Conservation (phyloP, 1,140 invertebrate species). For the Drosophila sturtevanti region DNA sequence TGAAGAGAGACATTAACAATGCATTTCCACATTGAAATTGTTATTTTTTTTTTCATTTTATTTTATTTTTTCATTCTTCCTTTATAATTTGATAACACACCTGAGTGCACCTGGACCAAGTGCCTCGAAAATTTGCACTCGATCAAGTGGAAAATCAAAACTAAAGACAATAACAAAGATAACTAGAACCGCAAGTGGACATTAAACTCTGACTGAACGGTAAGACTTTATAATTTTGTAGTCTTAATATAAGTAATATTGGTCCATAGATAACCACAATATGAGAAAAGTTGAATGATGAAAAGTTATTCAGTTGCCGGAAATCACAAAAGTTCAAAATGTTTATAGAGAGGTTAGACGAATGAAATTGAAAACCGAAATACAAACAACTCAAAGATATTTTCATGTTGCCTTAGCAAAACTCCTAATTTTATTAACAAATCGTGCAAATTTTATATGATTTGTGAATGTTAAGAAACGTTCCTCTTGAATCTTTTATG, state of each 20-base stretch:
- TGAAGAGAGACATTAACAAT: slow-evolving; percentile 59
- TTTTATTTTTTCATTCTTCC: not conserved
- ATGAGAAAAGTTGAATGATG: not conserved
- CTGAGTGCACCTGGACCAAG: slow-evolving; percentile 45
- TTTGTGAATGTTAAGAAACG: not conserved
- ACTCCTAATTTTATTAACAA: not conserved
- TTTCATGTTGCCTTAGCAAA: not conserved
- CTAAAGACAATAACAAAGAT: slow-evolving; percentile 43
- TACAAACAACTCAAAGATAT: not conserved
- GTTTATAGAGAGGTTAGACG: too few relatives aligned
- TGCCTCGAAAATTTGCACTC: slow-evolving; percentile 64
- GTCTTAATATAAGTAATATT: not conserved
- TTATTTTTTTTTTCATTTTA: not conserved
- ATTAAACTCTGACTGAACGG: slow-evolving; percentile 4
- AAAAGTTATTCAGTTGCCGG: not conserved
- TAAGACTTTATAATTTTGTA: not conserved
- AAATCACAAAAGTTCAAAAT: too few relatives aligned
- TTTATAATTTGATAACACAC: slow-evolving; percentile 75
- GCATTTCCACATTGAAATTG: slow-evolving; percentile 56
- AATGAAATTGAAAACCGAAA: not conserved
- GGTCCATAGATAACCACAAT: not conserved
- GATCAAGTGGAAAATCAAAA: slow-evolving; percentile 81
- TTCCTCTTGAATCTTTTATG: not conserved
- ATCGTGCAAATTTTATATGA: not conserved
- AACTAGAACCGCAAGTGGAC: not conserved